Evolutionary conservation across 2,113 vertebrate genomes (phyloP), one percentile per base, ranked within the genome.

Genomic region (Piprites chloris): DNA sequence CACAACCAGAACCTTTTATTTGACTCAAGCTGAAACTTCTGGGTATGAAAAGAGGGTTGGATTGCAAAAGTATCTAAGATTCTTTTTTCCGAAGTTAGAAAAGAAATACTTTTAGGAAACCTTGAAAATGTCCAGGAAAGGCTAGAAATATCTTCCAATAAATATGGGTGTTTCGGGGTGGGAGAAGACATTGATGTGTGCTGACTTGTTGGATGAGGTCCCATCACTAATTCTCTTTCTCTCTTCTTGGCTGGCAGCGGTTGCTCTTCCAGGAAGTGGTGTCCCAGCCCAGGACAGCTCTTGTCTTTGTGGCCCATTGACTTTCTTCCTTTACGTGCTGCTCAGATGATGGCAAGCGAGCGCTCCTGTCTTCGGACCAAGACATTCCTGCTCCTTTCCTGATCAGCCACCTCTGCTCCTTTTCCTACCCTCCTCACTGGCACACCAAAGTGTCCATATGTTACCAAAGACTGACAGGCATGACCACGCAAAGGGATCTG

Each of bases 361-460:
- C 41, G 41, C 95, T 91, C 85, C 95, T 87, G 66, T 95, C 95
- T 95, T 96, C 73, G 52, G 85, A 94, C 91, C n/a, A 9, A 96
- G 94, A 96, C 83, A 93, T 95, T 97, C 77, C 79, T 96, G 76
- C 94, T 93, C 91, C 94, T 97, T 94, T 97, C 96, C 93, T 96
- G 89, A 92, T 97, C 95, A 77, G 88, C 89, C 97, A 97, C 97
- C 89, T 96, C 91, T 95, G 93, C 91, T 96, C 93, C 97, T 97
- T 88, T 95, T 97, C 94, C 87, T 98, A 95, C 90, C 97, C 97
- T 97, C 85, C 91, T 96, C 97, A 97, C 98, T 95, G 98, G 96
- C 97, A 98, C 98, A 98, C 98, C 98, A 98, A 98, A 98, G 98
- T 98, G 98, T 98, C 98, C 85, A 68, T 97, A 98, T 85, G 78